Conservation (phyloP, 2,797 vertebrate genomes). For the Amblyraja radiata region DNA sequence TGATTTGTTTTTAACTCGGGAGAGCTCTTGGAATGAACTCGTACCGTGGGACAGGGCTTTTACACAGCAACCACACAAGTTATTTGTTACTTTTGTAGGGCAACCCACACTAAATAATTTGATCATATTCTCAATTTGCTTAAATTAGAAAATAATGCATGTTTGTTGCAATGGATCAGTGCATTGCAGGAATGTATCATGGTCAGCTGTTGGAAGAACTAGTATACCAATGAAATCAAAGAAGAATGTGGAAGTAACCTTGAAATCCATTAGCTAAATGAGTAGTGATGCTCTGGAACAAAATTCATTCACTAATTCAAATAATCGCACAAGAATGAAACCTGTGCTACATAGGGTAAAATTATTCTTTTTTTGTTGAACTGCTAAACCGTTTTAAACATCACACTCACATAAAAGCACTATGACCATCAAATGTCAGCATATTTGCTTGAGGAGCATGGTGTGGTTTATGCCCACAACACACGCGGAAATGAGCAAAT, state of each 20-base stretch:
- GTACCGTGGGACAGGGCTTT: too few species aligned
- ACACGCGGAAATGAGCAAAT: background rate
- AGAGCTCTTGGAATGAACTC: too few species aligned
- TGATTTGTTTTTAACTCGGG: too few species aligned
- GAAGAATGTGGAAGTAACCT: background rate
- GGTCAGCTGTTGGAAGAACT: background rate
- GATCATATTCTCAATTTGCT: background rate
- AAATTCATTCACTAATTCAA: too few species aligned
- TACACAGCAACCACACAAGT: background rate
- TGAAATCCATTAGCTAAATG: background rate
- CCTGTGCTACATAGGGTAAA: background rate
- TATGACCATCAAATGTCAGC: background rate
- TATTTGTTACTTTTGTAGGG: background rate
- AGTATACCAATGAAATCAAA: background rate
- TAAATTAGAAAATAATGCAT: background rate
- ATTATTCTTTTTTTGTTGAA: background rate
- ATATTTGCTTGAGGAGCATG: background rate
- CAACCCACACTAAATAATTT: background rate
- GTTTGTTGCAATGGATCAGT: background rate
- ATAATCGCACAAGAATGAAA: background rate
- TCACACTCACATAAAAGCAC: background rate
- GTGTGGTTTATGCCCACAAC: background rate
- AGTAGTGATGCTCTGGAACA: too few species aligned
- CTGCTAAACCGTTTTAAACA: background rate
- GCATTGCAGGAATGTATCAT: background rate